Percentiles rank a stretch among this genome's conserved stretches.
These are phyloP conservation scores for Sphaerodactylus townsendi DNA, from an alignment of 2,113 vertebrate species.

Conservation along the genomic window DNA sequence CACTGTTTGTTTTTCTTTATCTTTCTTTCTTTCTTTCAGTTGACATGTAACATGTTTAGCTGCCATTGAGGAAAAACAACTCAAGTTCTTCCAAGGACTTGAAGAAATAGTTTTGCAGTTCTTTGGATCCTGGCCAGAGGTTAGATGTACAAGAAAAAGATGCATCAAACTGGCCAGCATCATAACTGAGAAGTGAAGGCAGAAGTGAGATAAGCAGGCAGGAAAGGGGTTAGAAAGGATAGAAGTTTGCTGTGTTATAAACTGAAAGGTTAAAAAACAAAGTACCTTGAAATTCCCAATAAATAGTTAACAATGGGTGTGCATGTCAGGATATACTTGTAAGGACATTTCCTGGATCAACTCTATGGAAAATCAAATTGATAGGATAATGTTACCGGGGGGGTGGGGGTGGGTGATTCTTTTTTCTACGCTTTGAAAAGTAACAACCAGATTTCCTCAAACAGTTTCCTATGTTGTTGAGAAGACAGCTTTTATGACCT, in stretches of 20 bases:
- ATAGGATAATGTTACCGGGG: not conserved
- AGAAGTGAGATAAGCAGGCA: not conserved
- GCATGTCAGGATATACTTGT: not conserved
- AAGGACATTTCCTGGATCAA: not conserved
- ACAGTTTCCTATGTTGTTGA: not conserved
- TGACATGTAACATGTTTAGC: not conserved
- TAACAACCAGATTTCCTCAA: not conserved
- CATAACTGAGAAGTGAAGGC: not conserved
- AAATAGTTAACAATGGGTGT: not conserved
- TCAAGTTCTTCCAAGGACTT: not conserved
- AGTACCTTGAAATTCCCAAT: not conserved
- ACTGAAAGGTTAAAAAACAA: not conserved
- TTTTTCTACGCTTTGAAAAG: not conserved
- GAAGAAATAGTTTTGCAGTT: conserved; percentile 1
- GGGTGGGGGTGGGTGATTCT: too few relatives aligned
- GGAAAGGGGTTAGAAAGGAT: not conserved
- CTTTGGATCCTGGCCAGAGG: not conserved
- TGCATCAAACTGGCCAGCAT: not conserved
- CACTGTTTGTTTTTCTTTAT: not conserved
- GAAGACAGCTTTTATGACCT: not conserved
- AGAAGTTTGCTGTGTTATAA: not conserved
- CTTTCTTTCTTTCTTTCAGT: not conserved
- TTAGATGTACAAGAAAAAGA: conserved; percentile 1
- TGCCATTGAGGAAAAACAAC: not conserved
- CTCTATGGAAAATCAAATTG: not conserved